Conservation (phyloP, 1,140 invertebrate species). For the Antheraea mylitta region DNA sequence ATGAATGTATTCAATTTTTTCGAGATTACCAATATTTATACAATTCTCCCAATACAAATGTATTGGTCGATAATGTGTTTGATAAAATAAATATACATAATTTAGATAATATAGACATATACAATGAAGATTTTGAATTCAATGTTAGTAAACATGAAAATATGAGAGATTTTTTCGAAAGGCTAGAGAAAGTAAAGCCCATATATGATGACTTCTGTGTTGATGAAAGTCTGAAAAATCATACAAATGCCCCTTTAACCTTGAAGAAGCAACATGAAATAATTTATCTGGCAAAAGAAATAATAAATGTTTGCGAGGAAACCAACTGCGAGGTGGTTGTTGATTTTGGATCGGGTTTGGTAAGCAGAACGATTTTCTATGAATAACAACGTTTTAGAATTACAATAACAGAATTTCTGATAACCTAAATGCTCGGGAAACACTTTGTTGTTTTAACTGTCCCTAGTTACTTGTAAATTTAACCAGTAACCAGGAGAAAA, state of each 20-base stretch:
- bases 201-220: conserved; percentile 34
- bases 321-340: conserved; percentile 80
- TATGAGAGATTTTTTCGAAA: conserved; percentile 30
- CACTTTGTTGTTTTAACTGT: not conserved
- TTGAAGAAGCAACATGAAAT: conserved; percentile 87
- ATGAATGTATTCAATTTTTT: not conserved
- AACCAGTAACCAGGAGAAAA: no score
- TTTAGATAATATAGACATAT: conserved; percentile 34
- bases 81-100: conserved; percentile 64
- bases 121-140: conserved; percentile 38
- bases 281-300: conserved; percentile 79
- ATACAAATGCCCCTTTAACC: conserved; percentile 60
- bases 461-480: no score
- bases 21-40: conserved; percentile 8
- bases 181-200: conserved; percentile 33
- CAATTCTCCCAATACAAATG: conserved; percentile 80
- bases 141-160: conserved; percentile 5
- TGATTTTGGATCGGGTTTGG: conserved; percentile 90
- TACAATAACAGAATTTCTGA: no score
- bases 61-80: conserved; percentile 79
- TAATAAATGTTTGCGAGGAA: conserved; percentile 78
- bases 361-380: conserved; percentile 17
- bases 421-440: not conserved
- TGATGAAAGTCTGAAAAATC: conserved; percentile 26
- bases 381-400: no score